These are phyloP conservation scores for Tinea trinotella DNA, from an alignment of 2,888 invertebrate genomes.

Conservation along the genomic window DNA sequence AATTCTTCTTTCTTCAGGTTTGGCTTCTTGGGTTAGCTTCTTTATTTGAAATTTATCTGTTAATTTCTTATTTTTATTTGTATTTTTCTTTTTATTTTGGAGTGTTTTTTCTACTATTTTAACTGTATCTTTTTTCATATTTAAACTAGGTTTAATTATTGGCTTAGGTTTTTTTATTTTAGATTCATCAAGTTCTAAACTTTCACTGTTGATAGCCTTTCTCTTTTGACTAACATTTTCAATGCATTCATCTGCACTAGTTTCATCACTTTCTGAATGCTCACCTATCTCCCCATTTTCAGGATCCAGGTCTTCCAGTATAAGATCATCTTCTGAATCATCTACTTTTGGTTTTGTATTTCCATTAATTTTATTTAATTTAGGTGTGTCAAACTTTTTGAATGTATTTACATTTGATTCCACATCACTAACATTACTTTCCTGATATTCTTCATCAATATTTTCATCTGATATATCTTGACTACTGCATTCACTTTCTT, in stretches of 20 bases:
- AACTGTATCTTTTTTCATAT: slow-evolving; percentile 15
- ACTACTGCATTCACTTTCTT: no score
- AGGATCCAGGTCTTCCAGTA: not conserved
- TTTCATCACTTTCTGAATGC: slow-evolving; percentile 23
- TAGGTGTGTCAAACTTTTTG: no score
- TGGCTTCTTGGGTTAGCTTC: slow-evolving; percentile 34
- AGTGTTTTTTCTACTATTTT: slow-evolving; percentile 37
- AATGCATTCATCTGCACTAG: slow-evolving; percentile 22
- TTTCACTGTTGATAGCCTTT: slow-evolving; percentile 19
- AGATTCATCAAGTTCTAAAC: slow-evolving; percentile 20
- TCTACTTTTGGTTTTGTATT: slow-evolving; percentile 1
- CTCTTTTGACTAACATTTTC: slow-evolving; percentile 8
- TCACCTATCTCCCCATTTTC: not conserved
- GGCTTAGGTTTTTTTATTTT: not conserved
- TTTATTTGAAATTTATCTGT: slow-evolving; percentile 48
- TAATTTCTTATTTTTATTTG: slow-evolving; percentile 48
- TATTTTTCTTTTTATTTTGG: slow-evolving; percentile 33
- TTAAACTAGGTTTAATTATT: not conserved
- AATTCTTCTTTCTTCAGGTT: slow-evolving; percentile 36
- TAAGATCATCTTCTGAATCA: not conserved
- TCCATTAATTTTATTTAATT: no score
- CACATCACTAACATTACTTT: slow-evolving; percentile 19
- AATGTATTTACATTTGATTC: slow-evolving; percentile 13
- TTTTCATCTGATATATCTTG: not conserved
- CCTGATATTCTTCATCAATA: not conserved